phyloP scores from a whole-genome alignment of 2,888 invertebrate genomes.

The Cephus nigrinus region DNA sequence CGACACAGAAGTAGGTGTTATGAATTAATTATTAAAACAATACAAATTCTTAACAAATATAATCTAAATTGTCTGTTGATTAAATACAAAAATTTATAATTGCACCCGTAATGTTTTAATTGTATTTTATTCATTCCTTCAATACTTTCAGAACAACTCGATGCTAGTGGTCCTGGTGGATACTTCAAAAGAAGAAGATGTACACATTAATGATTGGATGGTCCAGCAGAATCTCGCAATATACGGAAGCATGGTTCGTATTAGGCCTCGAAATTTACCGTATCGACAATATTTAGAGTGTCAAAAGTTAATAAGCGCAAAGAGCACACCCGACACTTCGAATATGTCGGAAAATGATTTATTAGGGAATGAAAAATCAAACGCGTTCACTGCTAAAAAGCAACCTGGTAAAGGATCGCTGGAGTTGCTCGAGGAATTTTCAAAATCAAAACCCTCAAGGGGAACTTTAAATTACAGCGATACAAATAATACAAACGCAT shows the following conservation, averaged over 20 bases:
- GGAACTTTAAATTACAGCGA: neutral
- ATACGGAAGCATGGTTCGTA: constrained; percentile 58
- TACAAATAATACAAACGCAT: neutral
- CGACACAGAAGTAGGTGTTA: constrained; percentile 41
- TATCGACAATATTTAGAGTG: constrained; percentile 27
- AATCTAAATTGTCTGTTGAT: neutral
- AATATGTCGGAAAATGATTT: neutral
- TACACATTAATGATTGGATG: constrained; percentile 56
- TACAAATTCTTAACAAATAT: neutral
- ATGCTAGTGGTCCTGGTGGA: constrained; percentile 52
- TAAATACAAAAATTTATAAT: neutral
- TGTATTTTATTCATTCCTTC: neutral
- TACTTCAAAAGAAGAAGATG: constrained; percentile 46
- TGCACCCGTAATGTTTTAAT: neutral
- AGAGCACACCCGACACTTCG: neutral
- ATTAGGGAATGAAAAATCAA: neutral
- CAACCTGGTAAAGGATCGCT: neutral
- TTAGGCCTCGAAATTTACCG: constrained; percentile 39
- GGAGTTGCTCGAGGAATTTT: neutral
- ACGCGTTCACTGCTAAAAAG: neutral
- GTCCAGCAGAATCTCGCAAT: constrained; percentile 44
- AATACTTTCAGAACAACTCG: constrained; percentile 48
- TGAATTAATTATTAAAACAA: constrained; percentile 1
- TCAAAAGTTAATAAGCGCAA: neutral
- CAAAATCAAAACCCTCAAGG: neutral